phyloP scores from a whole-genome alignment of 2,888 invertebrate species.

The Auanema sp. region DNA sequence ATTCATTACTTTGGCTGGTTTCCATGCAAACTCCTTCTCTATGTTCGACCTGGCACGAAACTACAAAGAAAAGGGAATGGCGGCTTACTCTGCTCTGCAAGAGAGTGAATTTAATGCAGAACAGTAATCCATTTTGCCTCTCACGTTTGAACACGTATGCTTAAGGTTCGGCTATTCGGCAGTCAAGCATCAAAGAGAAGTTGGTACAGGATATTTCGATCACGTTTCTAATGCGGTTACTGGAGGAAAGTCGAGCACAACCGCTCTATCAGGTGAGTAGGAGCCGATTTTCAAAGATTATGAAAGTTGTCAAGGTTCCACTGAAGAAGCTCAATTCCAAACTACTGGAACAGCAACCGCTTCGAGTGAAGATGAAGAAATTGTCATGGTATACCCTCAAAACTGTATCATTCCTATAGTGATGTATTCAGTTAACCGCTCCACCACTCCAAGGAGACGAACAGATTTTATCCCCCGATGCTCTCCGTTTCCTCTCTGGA shows the following conservation, averaged over 20 bases:
- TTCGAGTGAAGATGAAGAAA: conserved; percentile 61
- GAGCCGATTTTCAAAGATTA: too few species aligned
- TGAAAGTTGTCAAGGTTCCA: conserved; percentile 55
- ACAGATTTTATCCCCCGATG: conserved; percentile 70
- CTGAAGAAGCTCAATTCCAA: conserved; percentile 65
- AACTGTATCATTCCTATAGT: neutral
- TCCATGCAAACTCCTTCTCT: conserved; percentile 64
- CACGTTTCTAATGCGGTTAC: conserved; percentile 61
- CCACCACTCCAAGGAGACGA: conserved; percentile 66
- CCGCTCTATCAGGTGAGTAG: conserved; percentile 52
- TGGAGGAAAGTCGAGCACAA: conserved; percentile 54
- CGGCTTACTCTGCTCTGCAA: conserved; percentile 65
- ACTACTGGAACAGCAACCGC: conserved; percentile 43
- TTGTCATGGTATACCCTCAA: conserved; percentile 40
- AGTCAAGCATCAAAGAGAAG: conserved; percentile 66
- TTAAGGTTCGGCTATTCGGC: conserved; percentile 63
- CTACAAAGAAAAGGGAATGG: conserved; percentile 63
- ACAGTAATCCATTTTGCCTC: conserved; percentile 28
- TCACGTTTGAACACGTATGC: neutral
- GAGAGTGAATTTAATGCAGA: conserved; percentile 64
- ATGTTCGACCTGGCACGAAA: conserved; percentile 65
- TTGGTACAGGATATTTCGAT: conserved; percentile 66
- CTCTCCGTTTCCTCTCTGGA: conserved; percentile 70
- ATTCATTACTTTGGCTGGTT: conserved; percentile 66
- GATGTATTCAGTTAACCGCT: conserved; percentile 49